Percentiles rank a stretch among this genome's conserved stretches.
phyloP scores from a whole-genome alignment of 2,113 vertebrate species.

The Sterrhoptilus dennistouni region DNA sequence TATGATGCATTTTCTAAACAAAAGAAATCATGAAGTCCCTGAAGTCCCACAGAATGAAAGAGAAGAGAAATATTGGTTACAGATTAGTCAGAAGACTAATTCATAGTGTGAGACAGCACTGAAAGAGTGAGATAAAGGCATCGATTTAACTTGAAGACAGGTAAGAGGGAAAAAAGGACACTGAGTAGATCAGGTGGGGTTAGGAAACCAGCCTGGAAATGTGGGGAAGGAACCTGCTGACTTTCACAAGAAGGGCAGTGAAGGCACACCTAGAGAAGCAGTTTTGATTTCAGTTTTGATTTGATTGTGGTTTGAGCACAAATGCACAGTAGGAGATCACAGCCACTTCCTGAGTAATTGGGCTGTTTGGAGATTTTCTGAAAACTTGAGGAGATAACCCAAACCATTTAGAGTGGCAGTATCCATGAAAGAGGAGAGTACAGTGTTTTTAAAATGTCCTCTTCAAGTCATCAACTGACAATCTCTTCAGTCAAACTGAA shows the following conservation, averaged over 20 bases:
- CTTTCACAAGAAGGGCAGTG: neutral
- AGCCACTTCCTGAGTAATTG: fast-evolving
- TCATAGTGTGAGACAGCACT: neutral
- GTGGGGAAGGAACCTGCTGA: fast-evolving
- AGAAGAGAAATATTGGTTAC: neutral
- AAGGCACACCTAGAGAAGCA: neutral
- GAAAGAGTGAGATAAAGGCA: neutral
- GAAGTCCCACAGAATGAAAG: neutral
- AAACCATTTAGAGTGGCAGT: neutral
- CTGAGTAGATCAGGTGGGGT: neutral
- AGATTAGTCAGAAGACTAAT: neutral
- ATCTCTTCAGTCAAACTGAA: neutral
- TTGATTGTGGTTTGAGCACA: neutral
- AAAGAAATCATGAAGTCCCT: neutral
- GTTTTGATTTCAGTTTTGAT: neutral
- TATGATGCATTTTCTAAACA: neutral
- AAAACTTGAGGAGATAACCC: neutral
- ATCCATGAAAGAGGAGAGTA: neutral
- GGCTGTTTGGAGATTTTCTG: neutral
- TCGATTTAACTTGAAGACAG: neutral
- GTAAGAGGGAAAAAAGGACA: neutral
- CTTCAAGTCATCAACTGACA: neutral
- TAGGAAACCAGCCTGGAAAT: neutral
- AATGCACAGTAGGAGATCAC: neutral
- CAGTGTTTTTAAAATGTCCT: neutral